Evolutionary conservation across 2,888 invertebrate genomes (phyloP), one percentile per base, ranked within the genome.

Genomic region (Ganaspis brasiliensis): DNA sequence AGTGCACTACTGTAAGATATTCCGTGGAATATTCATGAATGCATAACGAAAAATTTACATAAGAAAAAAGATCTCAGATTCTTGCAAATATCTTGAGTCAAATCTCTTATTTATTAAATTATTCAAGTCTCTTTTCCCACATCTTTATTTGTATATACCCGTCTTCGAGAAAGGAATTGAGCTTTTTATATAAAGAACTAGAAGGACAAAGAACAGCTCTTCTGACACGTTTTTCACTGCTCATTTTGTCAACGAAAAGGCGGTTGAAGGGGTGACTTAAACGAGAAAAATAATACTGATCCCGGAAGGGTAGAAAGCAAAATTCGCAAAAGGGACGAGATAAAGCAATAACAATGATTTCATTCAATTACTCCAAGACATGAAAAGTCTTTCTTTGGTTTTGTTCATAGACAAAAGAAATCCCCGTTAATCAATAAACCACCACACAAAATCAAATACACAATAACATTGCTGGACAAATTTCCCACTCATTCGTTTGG

Each of bases 101-200:
- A 19, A 40, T 35, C 63, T 40, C 35, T 21, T 63, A 63, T 63
- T 63, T 63, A 61, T n/a, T 40, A 21, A 63, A 40, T 63, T 40
- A 40, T 40, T 12, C 63, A 40, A 37, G 37, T 10, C 35, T 12
- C 35, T 12, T 63, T 63, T 56, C 12, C 37, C 37, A 63, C 37
- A 19, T 21, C 14, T 40, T 19, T 63, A 16, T 63, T 40, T 26
- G 14, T 59, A 59, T n/a, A 40, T 40, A 40, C 8, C 9, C 8
- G n/a, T 9, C 24, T 10, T 14, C 5, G 19, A 37, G 19, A 19
- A 61, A 40, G 21, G 12, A 63, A 63, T 14, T 21, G 19, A 19
- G 21, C 63, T 6, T 12, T 37, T 9, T 24, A n/a, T 61, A 61
- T 31, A 31, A 16, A 16, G 10, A 19, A 16, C 16, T 6, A 31